Evolutionary conservation across 2,113 vertebrate species (phyloP).

Genomic region (Eptatretus burgeri): DNA sequence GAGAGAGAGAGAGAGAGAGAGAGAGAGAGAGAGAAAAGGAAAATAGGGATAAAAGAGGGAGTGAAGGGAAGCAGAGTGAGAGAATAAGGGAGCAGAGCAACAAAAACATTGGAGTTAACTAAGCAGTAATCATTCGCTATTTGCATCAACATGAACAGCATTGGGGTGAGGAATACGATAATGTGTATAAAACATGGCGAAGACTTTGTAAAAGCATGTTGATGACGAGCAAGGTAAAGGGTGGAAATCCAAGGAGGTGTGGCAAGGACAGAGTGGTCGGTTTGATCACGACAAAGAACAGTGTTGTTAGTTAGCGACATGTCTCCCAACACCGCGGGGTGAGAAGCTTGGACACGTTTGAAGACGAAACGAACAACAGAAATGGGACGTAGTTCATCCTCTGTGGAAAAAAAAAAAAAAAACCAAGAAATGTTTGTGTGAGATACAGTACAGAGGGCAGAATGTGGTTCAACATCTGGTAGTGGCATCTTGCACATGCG

Average conservation of each 20-base stretch:
- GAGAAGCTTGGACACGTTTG: not conserved
- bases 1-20: not conserved
- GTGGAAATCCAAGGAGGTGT: not conserved
- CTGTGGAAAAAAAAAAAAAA: conserved; percentile 7
- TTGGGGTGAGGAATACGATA: conserved; percentile 3
- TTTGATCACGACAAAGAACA: no score
- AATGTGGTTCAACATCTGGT: not conserved
- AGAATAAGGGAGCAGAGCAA: not conserved
- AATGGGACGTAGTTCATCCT: not conserved
- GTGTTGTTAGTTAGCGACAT: no score
- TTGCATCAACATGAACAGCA: not conserved
- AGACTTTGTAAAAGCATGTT: not conserved
- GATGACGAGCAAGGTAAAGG: not conserved
- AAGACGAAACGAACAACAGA: not conserved
- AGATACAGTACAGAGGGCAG: not conserved
- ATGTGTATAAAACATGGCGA: conserved; percentile 1
- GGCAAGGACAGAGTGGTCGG: not conserved
- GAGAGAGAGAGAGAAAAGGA: conserved; percentile 6
- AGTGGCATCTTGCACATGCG: not conserved
- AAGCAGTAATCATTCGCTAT: not conserved
- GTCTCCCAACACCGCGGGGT: not conserved
- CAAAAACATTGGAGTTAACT: no score
- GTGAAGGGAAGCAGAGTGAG: conserved; percentile 7
- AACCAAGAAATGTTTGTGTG: conserved; percentile 1
- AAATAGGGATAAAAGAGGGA: not conserved